Base-by-base conservation (phyloP, 2,113 vertebrate genomes). In the Acrocephalus kingi region DNA sequence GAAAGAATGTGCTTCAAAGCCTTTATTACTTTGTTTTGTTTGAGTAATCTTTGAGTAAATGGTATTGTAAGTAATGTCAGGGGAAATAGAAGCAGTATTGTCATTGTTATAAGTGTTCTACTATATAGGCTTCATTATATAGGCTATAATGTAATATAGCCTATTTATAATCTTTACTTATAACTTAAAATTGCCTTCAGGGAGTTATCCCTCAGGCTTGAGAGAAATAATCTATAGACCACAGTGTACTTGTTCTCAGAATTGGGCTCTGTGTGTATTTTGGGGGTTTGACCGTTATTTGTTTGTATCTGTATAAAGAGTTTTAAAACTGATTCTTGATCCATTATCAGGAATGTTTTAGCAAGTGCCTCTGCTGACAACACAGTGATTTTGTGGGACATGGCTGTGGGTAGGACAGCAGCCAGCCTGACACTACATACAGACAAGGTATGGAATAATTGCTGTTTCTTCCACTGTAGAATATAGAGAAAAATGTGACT, bases 321-420 rank as follows among this genome's bases (percentile, higher is more conserved):
- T 72, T 81, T 74, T 23, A 59, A 81, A 67, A 58, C 24, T 71
- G 39, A 3, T 12, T 84, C 85, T 56, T 75, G 4, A 45, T 78
- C 12, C 51, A 3, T 81, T 84, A 6, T 78, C 73, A 99, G 99
- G 97, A 99, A 99, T 3, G 99, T 99, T 91, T 97, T 99, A 96
- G 99, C 98, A 84, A 99, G 99, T 67, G 99, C 98, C 0, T 99
- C 99, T 48, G 99, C 99, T 35, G 99, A 99, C 69, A 97, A 96
- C 33, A 98, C 98, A 0, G 98, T 99, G 8, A 97, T 99, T 84
- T 94, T 99, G 78, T 99, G 99, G 99, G 99, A 99, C 87, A 97
- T 99, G 96, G 93, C 97, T 75, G 95, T 98, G 81, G 98, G 99
- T 72, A 99, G 98, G 86, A 98, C 99, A 52, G 99, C 98, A 61